These are phyloP conservation scores for Dascillus cervinus DNA, from an alignment of 2,888 invertebrate genomes.

Conservation along the genomic window DNA sequence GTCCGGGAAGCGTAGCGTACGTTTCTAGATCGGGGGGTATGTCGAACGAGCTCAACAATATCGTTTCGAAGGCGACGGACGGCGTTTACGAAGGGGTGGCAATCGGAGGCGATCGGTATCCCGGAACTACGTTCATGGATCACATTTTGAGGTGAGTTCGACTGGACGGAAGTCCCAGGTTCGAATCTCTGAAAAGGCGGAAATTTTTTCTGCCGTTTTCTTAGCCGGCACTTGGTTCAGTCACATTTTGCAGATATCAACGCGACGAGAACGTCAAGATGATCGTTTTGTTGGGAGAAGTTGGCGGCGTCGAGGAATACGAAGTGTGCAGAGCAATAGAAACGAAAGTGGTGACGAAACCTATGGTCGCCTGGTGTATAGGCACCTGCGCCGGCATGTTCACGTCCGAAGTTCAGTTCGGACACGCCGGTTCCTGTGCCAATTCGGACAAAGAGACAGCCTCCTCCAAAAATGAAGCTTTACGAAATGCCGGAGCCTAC, in stretches of 20 bases:
- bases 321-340: constrained; percentile 86
- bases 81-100: constrained; percentile 98
- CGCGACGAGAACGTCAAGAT: constrained; percentile 81
- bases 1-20: constrained; percentile 95
- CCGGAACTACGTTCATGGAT: constrained; percentile 97
- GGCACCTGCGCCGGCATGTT: constrained; percentile 73
- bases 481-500: constrained; percentile 74
- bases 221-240: not conserved
- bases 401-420: constrained; percentile 87
- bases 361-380: constrained; percentile 98
- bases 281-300: constrained; percentile 93
- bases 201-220: not conserved
- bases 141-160: constrained; percentile 79
- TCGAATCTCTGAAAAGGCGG: no score
- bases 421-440: constrained; percentile 98
- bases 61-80: constrained; percentile 91
- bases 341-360: constrained; percentile 77
- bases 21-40: constrained; percentile 98
- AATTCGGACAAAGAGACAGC: constrained; percentile 86
- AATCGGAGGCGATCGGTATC: constrained; percentile 94
- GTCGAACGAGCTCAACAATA: constrained; percentile 99
- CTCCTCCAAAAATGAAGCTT: constrained; percentile 79
- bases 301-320: constrained; percentile 98
- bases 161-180: no score
- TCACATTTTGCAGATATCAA: constrained; percentile 46